Evolutionary conservation across 2,888 invertebrate species (phyloP).

Genomic region (Gasteruption jaculator): DNA sequence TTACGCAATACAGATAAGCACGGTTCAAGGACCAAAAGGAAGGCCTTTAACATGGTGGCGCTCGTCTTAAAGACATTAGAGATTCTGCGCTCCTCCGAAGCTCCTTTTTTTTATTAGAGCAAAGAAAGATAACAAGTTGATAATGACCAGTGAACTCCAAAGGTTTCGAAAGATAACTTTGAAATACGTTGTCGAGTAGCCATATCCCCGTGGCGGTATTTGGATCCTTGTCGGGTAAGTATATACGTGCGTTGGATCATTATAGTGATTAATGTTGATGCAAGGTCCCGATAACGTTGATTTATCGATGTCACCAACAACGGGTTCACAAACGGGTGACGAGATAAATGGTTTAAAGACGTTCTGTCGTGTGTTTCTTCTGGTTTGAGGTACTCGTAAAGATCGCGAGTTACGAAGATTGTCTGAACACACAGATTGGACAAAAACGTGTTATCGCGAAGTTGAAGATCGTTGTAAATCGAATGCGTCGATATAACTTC

Average conservation of each 20-base stretch:
- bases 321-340: constrained; percentile 38
- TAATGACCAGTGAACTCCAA: constrained; percentile 37
- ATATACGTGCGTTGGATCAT: constrained; percentile 43
- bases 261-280: constrained; percentile 51
- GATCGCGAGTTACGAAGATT: too few species aligned
- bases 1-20: too few species aligned
- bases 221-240: constrained; percentile 41
- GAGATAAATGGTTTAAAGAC: constrained; percentile 45
- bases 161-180: constrained; percentile 32
- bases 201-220: constrained; percentile 35
- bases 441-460: too few species aligned
- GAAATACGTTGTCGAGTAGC: constrained; percentile 32
- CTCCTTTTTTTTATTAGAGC: constrained; percentile 9
- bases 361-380: constrained; percentile 22
- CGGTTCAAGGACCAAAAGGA: too few species aligned
- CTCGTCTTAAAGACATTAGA: too few species aligned
- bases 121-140: constrained; percentile 39
- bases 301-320: constrained; percentile 48
- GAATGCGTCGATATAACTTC: too few species aligned
- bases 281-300: constrained; percentile 45
- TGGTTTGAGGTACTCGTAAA: too few species aligned
- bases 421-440: too few species aligned
- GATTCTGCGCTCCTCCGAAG: constrained; percentile 1
- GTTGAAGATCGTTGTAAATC: too few species aligned
- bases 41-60: too few species aligned